These are phyloP conservation scores for Gouania willdenowi DNA, from an alignment of 2,797 vertebrate species.

Conservation along the genomic window DNA sequence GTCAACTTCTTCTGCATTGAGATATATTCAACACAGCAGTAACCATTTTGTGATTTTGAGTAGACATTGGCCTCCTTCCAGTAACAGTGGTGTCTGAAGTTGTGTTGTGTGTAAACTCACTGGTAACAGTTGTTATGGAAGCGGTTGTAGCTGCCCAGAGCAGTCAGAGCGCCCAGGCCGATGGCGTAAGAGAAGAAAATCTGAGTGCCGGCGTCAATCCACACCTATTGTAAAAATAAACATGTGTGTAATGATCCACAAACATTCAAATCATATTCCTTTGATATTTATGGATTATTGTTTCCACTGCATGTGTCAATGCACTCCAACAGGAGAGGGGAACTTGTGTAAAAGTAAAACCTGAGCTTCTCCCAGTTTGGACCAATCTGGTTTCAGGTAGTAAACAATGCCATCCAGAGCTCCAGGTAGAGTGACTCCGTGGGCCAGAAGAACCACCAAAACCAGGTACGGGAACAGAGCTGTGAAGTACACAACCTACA, in stretches of 20 bases:
- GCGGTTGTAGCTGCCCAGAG: conserved; percentile 83
- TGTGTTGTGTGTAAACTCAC: conserved; percentile 62
- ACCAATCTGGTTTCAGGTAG: conserved; percentile 85
- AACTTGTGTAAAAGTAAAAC: conserved; percentile 37
- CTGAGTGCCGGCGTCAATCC: conserved; percentile 84
- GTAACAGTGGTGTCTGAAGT: conserved; percentile 12
- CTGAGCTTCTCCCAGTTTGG: conserved; percentile 82
- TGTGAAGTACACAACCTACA: conserved; percentile 83
- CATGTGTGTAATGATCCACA: conserved; percentile 3
- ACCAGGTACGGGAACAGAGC: conserved; percentile 83
- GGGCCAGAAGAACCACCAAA: conserved; percentile 79
- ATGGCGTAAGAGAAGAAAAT: conserved; percentile 87
- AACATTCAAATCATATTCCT: background rate
- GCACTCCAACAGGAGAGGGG: background rate
- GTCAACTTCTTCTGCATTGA: too few relatives aligned
- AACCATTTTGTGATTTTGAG: conserved; percentile 5
- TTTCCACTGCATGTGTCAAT: background rate
- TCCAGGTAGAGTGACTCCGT: conserved; percentile 79
- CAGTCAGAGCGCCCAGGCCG: conserved; percentile 80
- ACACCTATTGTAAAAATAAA: conserved; percentile 65
- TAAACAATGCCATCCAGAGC: conserved; percentile 80
- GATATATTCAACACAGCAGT: too few relatives aligned
- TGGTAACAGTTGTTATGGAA: conserved; percentile 87
- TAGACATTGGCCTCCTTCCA: conserved; percentile 23
- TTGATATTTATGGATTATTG: background rate